Evolutionary conservation across 2,888 invertebrate species (phyloP).

Genomic region (Cotesia congregata): DNA sequence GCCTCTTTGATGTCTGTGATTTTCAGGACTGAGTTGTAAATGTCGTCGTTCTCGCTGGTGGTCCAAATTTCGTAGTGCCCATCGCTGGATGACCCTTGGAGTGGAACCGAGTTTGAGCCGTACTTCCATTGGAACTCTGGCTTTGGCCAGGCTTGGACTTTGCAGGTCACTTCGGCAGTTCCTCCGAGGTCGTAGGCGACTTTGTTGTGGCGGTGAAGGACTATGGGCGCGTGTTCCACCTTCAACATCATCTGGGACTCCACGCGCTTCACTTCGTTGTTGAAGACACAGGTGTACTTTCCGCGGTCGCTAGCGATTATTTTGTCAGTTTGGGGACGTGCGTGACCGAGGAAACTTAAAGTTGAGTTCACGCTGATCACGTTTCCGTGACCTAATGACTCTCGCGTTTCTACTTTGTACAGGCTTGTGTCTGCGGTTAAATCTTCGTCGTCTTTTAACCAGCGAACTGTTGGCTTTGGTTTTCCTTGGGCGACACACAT

Average conservation of each 20-base stretch:
- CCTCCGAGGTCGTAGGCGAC: conserved; percentile 90
- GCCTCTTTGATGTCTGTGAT: conserved; percentile 83
- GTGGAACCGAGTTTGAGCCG: conserved; percentile 80
- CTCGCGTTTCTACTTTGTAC: conserved; percentile 86
- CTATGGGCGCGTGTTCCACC: conserved; percentile 92
- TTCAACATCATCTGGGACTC: conserved; percentile 92
- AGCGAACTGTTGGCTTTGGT: conserved; percentile 85
- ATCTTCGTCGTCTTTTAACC: conserved; percentile 89
- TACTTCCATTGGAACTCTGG: conserved; percentile 95
- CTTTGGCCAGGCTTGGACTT: conserved; percentile 92
- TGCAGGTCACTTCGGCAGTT: conserved; percentile 88
- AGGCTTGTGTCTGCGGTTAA: conserved; percentile 83
- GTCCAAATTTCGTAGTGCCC: conserved; percentile 90
- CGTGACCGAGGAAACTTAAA: conserved; percentile 84
- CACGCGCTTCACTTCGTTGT: conserved; percentile 89
- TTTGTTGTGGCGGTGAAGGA: conserved; percentile 87
- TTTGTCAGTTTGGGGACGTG: conserved; percentile 82
- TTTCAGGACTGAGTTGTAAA: conserved; percentile 84
- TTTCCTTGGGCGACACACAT: conserved; percentile 91
- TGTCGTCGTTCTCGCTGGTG: conserved; percentile 86
- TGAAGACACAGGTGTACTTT: conserved; percentile 88
- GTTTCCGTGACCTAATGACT: conserved; percentile 82
- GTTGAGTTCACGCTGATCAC: conserved; percentile 88
- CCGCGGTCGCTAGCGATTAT: conserved; percentile 88
- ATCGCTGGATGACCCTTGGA: conserved; percentile 82